Conservation (phyloP, 2,113 vertebrate species). For the Gadus chalcogrammus region DNA sequence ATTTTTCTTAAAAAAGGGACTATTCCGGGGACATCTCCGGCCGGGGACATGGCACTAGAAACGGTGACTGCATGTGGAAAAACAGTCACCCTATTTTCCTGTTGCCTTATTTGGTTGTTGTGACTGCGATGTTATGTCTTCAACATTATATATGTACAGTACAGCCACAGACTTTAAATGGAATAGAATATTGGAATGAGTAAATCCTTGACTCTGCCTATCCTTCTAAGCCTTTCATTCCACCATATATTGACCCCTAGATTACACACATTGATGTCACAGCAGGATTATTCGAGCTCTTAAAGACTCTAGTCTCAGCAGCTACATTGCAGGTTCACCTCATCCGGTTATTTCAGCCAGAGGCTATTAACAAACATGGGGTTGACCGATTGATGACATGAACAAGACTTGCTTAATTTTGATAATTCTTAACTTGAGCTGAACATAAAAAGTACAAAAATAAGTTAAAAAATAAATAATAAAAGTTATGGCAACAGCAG, state of each 20-base stretch:
- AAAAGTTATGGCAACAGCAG: too few species aligned
- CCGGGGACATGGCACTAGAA: too few species aligned
- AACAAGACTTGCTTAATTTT: too few species aligned
- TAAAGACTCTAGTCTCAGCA: neutral
- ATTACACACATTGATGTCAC: slow-evolving; percentile 38
- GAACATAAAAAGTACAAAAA: neutral
- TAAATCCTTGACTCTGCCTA: slow-evolving; percentile 17
- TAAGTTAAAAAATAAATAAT: neutral
- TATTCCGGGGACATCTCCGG: too few species aligned
- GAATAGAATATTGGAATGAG: slow-evolving; percentile 5
- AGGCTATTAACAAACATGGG: too few species aligned
- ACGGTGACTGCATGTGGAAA: too few species aligned
- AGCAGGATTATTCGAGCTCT: slow-evolving; percentile 30
- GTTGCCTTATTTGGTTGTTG: too few species aligned
- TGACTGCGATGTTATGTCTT: neutral
- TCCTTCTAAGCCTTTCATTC: slow-evolving; percentile 37
- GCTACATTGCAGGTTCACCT: neutral
- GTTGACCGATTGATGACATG: too few species aligned
- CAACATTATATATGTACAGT: neutral
- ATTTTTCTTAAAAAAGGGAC: too few species aligned
- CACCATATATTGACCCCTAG: slow-evolving; percentile 25
- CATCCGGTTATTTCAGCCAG: neutral
- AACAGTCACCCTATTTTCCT: too few species aligned
- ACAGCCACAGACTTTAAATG: neutral
- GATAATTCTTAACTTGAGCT: too few species aligned